A percentile compares a stretch with the other conserved stretches of the same genome.
phyloP scores from a whole-genome alignment of 2,113 vertebrate species.

The Cyanistes caeruleus region DNA sequence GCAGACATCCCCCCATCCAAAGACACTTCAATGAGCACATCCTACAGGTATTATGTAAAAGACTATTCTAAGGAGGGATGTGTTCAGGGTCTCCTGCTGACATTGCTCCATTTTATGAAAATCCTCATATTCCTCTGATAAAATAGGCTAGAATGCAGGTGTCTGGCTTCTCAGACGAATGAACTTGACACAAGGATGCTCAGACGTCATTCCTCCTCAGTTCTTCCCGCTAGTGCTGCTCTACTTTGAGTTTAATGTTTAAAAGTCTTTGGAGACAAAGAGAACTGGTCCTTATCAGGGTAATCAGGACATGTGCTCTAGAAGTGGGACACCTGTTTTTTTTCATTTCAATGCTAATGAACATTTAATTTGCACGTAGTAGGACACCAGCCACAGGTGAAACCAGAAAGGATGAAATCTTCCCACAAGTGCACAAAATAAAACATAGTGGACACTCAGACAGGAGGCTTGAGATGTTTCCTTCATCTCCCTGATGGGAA shows the following conservation, averaged over 20 bases:
- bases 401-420: neutral
- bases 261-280: conserved; percentile 6
- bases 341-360: neutral
- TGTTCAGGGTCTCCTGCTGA: neutral
- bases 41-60: neutral
- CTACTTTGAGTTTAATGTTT: conserved; percentile 21
- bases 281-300: neutral
- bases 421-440: neutral
- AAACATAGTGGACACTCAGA: no score
- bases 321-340: neutral
- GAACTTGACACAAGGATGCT: neutral
- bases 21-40: neutral
- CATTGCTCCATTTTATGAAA: conserved; percentile 36
- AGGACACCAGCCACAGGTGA: neutral
- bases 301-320: neutral
- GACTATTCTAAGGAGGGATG: neutral
- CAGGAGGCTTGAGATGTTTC: neutral
- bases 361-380: neutral
- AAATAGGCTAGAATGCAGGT: neutral
- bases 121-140: neutral
- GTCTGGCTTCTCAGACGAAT: neutral
- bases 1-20: neutral
- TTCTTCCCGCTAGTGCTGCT: neutral
- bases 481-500: neutral
- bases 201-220: neutral